Percentiles rank a stretch among this genome's conserved stretches.
These are phyloP conservation scores for Nymphalis polychloros DNA, from an alignment of 2,888 invertebrate genomes.

Conservation along the genomic window DNA sequence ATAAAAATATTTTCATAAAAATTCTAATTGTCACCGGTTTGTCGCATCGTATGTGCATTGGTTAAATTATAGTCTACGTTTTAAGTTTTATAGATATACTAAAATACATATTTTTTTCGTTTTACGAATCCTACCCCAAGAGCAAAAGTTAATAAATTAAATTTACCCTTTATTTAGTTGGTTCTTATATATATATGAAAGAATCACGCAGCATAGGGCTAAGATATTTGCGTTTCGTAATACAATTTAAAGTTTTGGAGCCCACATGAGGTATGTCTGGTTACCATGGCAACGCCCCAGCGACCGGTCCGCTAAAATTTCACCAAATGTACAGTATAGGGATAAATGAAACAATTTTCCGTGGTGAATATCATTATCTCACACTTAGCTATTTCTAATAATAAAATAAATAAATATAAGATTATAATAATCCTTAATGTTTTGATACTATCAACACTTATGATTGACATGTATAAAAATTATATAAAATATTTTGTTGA, in stretches of 20 bases:
- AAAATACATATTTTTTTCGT: not conserved
- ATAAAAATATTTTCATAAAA: no score
- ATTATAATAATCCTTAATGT: not conserved
- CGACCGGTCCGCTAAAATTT: conserved; percentile 65
- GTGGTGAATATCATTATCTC: conserved; percentile 78
- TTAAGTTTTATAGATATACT: no score
- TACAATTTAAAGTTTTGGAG: conserved; percentile 79
- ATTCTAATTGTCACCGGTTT: no score
- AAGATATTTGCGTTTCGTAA: conserved; percentile 71
- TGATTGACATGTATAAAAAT: no score
- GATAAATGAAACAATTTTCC: conserved; percentile 77
- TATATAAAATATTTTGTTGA: no score
- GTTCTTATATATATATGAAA: conserved; percentile 42
- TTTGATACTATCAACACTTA: no score
- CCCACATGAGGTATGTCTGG: conserved; percentile 77
- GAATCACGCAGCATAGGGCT: conserved; percentile 56
- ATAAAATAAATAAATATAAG: not conserved
- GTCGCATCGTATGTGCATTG: no score
- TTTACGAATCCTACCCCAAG: not conserved
- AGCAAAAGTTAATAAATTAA: conserved; percentile 26
- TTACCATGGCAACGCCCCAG: conserved; percentile 75
- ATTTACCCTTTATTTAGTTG: conserved; percentile 23
- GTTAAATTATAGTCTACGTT: no score
- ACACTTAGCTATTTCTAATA: conserved; percentile 41
- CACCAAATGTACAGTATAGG: conserved; percentile 68